Evolutionary conservation across 2,113 vertebrate genomes (phyloP), one percentile per base, ranked within the genome.

Genomic region (Platichthys flesus): DNA sequence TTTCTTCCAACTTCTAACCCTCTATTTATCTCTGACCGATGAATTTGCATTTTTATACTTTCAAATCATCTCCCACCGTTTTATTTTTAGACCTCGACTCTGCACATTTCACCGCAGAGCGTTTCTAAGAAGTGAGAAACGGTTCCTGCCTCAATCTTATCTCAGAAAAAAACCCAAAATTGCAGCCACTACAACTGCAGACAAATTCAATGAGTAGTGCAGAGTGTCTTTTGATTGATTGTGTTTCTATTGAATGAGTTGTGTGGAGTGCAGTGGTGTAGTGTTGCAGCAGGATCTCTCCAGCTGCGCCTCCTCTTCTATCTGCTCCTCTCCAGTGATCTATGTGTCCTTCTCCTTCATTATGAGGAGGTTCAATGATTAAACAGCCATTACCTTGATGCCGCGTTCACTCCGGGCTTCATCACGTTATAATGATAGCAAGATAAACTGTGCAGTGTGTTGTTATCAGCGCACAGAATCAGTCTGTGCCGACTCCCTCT

Each of bases 401-500:
- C 20, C 47, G 56, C 58, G 18, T 64, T 81, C 49, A 42, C 40
- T 13, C 40, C 10, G 40, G 40, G 40, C 40, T 42, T 42, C 12
- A 67, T 62, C 23, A 3, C 23, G 51, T 55, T 3, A 3, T 59
- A 57, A 73, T 59, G 67, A 23, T 56, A 2, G 21, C 7, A 54
- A 51, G 62, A 84, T 75, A 24, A 82, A 71, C 31, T 42, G 58
- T 1, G 3, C 9, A 56, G 31, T n/a, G 42, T n/a, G 42, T 26
- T 24, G 16, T 31, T 57, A 57, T 51, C 47, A 63, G 57, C 12
- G 9, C 1, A 23, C 0, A 37, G 64, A 21, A 42, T 77, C 72
- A 56, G 26, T 51, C n/a, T 69, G 64, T 42, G 42, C 76, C 1
- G 40, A 42, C 74, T 62, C 28, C 1, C 42, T 24, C 56, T 28